Evolutionary conservation across 2,888 invertebrate genomes (phyloP).

Genomic region (Aplocera efformata): DNA sequence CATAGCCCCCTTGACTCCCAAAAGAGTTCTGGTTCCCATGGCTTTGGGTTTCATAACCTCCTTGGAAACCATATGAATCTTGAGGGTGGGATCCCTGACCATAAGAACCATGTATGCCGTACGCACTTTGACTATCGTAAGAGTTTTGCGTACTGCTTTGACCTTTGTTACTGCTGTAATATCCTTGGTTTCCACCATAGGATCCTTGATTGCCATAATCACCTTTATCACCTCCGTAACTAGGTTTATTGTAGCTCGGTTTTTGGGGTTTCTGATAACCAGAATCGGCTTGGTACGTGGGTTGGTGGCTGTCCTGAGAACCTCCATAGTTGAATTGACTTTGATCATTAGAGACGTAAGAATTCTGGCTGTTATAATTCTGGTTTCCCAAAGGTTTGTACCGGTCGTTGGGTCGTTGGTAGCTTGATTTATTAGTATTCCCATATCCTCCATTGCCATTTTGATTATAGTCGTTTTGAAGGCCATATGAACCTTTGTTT

Average conservation of each 20-base stretch:
- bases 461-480: conserved; percentile 13
- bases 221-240: conserved; percentile 15
- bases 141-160: neutral
- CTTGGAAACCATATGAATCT: conserved; percentile 4
- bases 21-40: conserved; percentile 1
- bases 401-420: conserved; percentile 18
- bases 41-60: neutral
- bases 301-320: conserved; percentile 20
- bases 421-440: conserved; percentile 7
- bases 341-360: conserved; percentile 14
- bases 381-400: conserved; percentile 15
- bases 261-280: conserved; percentile 21
- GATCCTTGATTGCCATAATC: conserved; percentile 12
- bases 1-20: conserved; percentile 9
- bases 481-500: conserved; percentile 5
- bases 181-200: conserved; percentile 9
- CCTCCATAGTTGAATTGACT: conserved; percentile 14
- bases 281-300: conserved; percentile 6
- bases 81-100: conserved; percentile 3
- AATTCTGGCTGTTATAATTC: conserved; percentile 11
- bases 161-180: conserved; percentile 3
- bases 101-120: conserved; percentile 8
- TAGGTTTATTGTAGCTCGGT: conserved; percentile 24
- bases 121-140: conserved; percentile 3
- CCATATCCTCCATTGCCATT: conserved; percentile 5